phyloP scores from a whole-genome alignment of 1,140 invertebrate species.

The Drosophila neocordata region DNA sequence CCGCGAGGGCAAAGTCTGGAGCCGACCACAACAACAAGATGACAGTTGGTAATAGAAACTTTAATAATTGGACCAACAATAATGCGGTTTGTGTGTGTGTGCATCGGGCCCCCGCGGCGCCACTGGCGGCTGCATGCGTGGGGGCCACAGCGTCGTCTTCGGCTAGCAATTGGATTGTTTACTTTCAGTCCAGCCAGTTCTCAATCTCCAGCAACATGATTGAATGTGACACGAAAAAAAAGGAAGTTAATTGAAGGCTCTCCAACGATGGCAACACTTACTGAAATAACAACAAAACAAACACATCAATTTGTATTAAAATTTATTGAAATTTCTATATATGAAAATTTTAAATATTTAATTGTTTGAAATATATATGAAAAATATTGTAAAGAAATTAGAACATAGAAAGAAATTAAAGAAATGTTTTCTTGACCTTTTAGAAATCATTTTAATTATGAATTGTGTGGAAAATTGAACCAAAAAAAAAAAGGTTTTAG shows the following conservation, averaged over 20 bases:
- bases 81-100: slow-evolving; percentile 61
- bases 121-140: slow-evolving; percentile 79
- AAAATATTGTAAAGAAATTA: no score
- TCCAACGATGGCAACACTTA: neutral
- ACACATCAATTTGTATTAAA: no score
- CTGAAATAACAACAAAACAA: neutral
- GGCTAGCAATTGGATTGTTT: slow-evolving; percentile 68
- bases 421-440: no score
- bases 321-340: no score
- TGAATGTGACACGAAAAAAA: neutral
- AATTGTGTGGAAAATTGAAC: no score
- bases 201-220: slow-evolving; percentile 18
- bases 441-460: no score
- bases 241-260: neutral
- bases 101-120: slow-evolving; percentile 82
- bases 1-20: slow-evolving; percentile 78
- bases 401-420: no score
- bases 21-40: slow-evolving; percentile 61
- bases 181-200: slow-evolving; percentile 32
- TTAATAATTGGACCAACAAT: slow-evolving; percentile 57
- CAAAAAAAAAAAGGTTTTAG: no score
- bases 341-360: no score
- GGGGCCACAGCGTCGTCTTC: slow-evolving; percentile 82
- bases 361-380: no score
- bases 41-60: slow-evolving; percentile 42